These are phyloP conservation scores for Acanthoscelides obtectus DNA, from an alignment of 2,888 invertebrate genomes.

Conservation along the genomic window DNA sequence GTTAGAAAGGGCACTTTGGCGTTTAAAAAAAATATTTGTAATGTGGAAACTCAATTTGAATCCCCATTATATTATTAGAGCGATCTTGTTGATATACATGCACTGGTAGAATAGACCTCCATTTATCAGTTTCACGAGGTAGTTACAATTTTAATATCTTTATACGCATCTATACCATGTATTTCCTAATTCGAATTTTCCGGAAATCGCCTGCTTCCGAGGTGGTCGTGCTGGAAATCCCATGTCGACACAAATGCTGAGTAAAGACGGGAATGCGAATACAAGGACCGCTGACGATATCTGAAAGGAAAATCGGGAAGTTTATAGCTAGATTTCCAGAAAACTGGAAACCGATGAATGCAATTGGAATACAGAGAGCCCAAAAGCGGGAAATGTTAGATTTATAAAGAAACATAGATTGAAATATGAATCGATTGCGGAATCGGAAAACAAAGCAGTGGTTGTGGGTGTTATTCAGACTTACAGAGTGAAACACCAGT, in stretches of 20 bases:
- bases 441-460: not conserved
- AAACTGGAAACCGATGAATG: not conserved
- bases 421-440: not conserved
- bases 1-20: too few relatives aligned
- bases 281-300: not conserved
- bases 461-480: not conserved
- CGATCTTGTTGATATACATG: too few relatives aligned
- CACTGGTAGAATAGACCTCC: too few relatives aligned
- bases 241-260: not conserved
- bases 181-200: too few relatives aligned
- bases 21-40: too few relatives aligned
- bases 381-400: not conserved
- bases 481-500: too few relatives aligned
- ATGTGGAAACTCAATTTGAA: too few relatives aligned
- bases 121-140: too few relatives aligned
- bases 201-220: too few relatives aligned
- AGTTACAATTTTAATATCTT: too few relatives aligned
- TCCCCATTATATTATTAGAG: too few relatives aligned
- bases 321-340: not conserved
- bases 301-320: not conserved
- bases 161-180: too few relatives aligned
- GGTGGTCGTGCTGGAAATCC: not conserved
- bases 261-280: not conserved
- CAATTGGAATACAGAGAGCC: not conserved
- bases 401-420: not conserved